Percentiles rank a stretch among this genome's conserved stretches.
Evolutionary conservation across 2,797 vertebrate species (phyloP).

Genomic region (Bryconaethiops microstoma): DNA sequence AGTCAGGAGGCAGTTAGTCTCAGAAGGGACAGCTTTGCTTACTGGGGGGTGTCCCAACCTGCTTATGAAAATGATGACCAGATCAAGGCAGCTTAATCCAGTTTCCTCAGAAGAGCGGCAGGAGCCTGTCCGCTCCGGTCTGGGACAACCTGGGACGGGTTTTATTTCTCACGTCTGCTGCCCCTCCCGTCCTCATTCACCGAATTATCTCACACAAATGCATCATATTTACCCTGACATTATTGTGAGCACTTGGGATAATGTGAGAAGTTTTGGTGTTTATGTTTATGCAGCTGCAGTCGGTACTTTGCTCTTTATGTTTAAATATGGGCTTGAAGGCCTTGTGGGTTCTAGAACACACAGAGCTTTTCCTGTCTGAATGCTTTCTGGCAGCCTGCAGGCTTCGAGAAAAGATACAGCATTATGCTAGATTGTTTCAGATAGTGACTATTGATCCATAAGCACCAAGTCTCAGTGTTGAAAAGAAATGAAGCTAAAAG

Average conservation of each 20-base stretch:
- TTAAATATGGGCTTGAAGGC: neutral
- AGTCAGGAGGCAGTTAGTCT: neutral
- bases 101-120: conserved; percentile 5
- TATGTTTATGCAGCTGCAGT: neutral
- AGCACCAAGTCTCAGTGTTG: too few species aligned
- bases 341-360: neutral
- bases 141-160: neutral
- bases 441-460: too few species aligned
- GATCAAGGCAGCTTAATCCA: conserved; percentile 42
- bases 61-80: conserved; percentile 18
- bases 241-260: neutral
- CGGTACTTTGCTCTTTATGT: neutral
- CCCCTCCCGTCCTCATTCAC: neutral
- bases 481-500: too few species aligned
- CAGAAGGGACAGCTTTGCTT: conserved; percentile 8
- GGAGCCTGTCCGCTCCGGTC: conserved; percentile 27
- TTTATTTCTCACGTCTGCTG: neutral
- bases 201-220: neutral
- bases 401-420: too few species aligned
- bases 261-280: neutral
- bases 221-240: neutral
- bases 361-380: neutral
- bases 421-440: neutral
- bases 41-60: conserved; percentile 21
- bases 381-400: neutral